phyloP scores from a whole-genome alignment of 2,797 vertebrate genomes.

The Miichthys miiuy region DNA sequence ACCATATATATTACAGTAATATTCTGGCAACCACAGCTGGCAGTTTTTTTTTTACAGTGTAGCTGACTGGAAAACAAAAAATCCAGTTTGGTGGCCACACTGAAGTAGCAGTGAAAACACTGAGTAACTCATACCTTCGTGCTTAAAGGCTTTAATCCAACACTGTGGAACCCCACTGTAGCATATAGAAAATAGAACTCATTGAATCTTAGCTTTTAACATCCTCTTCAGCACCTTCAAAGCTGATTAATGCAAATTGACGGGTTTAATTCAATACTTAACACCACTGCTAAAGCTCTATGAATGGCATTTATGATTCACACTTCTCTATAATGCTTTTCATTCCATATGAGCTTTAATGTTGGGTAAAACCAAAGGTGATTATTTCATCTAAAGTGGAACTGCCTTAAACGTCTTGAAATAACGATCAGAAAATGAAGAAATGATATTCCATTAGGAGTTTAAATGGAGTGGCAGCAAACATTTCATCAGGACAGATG shows the following conservation, averaged over 20 bases:
- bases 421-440: background rate
- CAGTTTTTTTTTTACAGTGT: too few species aligned
- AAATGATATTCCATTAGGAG: slow-evolving; percentile 15
- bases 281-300: slow-evolving; percentile 25
- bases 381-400: slow-evolving; percentile 25
- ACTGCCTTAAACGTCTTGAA: slow-evolving; percentile 6
- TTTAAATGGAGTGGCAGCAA: slow-evolving; percentile 21
- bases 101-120: slow-evolving; percentile 5
- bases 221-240: slow-evolving; percentile 47
- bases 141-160: slow-evolving; percentile 17
- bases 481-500: slow-evolving; percentile 22
- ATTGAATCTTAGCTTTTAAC: slow-evolving; percentile 48
- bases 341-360: slow-evolving; percentile 21
- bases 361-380: slow-evolving; percentile 13
- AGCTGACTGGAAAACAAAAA: background rate
- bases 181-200: slow-evolving; percentile 39
- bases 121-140: background rate
- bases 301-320: slow-evolving; percentile 34
- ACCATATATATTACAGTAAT: too few species aligned
- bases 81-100: background rate
- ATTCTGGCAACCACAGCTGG: too few species aligned
- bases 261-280: slow-evolving; percentile 45
- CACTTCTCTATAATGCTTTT: slow-evolving; percentile 38
- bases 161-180: slow-evolving; percentile 2
- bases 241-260: slow-evolving; percentile 58